Base-by-base conservation (phyloP, 1,140 invertebrate genomes). In the Andricus grossulariae region DNA sequence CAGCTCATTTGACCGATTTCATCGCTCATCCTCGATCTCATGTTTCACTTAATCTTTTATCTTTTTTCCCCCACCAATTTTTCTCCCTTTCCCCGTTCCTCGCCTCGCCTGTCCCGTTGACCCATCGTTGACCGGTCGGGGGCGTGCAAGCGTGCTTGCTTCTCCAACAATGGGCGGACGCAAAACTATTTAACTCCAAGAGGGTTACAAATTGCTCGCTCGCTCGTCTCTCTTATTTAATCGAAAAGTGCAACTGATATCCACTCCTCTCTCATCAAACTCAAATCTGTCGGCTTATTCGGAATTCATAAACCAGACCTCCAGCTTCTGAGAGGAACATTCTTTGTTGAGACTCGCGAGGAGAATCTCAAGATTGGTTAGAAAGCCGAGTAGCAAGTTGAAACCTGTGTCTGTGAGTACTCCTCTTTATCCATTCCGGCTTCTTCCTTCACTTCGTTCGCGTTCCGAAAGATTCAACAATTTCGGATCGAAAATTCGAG, bases 91-190 rank as follows among this genome's bases (percentile, higher is more conserved):
- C 73, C 72, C 60, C 76, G 78, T 45, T 45, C 39, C 10, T 45
- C 0, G 39, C 39, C 10, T 45, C 0, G 39, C 39, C 39, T 11
- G 39, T 4, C 39, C 39, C 73, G 78, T 78, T 78, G 80, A 83
- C 82, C 83, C 83, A 83, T 83, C 79, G 82, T 52, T 66, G 50
- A 84, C 83, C 81, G 82, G 74, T 83, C 83, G 83, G 82, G 74
- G 73, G 49, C 50, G 45, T 79, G 54, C 71, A 82, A 80, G 82
- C 83, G 83, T 85, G 79, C 80, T 82, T 81, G 83, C 83, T 78
- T 66, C 60, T 10, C 21, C 80, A 81, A 84, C 84, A 85, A 86
- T 85, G 81, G 82, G 79, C 81, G 83, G 82, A 84, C 83, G 85
- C 83, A 77, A 84, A 84, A 80, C 83, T 82, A 85, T 84, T 79